Percentiles rank a stretch among this genome's conserved stretches.
These are phyloP conservation scores for Microchirus variegatus DNA, from an alignment of 2,797 vertebrate species.

Conservation along the genomic window DNA sequence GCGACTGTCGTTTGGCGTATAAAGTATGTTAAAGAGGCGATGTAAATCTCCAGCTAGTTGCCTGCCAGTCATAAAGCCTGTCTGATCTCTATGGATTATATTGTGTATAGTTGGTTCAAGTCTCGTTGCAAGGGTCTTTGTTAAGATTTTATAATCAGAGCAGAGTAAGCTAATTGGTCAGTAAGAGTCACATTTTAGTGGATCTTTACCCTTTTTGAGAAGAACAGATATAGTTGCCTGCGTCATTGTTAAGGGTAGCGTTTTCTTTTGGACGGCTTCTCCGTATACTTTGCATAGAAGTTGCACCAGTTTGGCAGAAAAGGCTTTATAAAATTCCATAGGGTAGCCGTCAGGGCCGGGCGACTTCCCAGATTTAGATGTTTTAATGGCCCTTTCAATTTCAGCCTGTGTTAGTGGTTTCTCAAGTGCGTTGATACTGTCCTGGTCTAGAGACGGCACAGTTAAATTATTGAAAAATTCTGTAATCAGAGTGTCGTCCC, in stretches of 20 bases:
- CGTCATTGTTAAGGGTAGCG: background rate
- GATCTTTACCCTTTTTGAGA: background rate
- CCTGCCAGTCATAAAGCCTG: background rate
- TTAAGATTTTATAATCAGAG: background rate
- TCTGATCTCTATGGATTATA: background rate
- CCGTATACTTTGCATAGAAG: background rate
- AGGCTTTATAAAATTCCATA: conserved; percentile 20
- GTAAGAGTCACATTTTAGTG: background rate
- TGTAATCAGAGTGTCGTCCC: background rate
- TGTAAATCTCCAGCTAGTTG: background rate
- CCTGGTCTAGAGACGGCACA: background rate
- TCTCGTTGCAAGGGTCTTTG: background rate
- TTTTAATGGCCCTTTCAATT: conserved; percentile 3
- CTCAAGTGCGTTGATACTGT: conserved; percentile 1
- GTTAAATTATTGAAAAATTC: background rate
- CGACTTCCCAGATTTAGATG: conserved; percentile 19
- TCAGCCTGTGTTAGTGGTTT: background rate
- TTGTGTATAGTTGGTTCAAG: background rate
- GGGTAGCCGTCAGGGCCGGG: conserved; percentile 22
- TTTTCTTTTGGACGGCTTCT: background rate
- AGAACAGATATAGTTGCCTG: conserved; percentile 2
- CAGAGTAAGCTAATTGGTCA: background rate
- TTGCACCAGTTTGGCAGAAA: conserved; percentile 9
- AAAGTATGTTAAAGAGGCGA: background rate
- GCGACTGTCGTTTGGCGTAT: background rate